Conservation (phyloP, 2,888 invertebrate genomes). For the Metalampra italica region DNA sequence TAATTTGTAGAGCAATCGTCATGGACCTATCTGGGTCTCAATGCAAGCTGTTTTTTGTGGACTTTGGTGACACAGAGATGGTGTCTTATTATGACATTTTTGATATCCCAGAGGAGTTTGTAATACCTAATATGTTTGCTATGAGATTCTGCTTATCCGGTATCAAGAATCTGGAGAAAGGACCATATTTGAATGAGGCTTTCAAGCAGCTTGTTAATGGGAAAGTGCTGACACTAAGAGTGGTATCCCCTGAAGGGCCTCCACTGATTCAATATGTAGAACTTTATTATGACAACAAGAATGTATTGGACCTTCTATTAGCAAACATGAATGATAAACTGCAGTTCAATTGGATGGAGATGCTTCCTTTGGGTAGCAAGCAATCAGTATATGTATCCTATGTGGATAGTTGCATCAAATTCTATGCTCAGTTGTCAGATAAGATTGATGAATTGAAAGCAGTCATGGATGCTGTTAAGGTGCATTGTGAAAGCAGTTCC, state of each 20-base stretch:
- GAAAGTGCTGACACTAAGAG: conserved; percentile 81
- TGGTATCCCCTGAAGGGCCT: conserved; percentile 83
- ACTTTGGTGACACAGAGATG: conserved; percentile 88
- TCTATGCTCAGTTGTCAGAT: conserved; percentile 84
- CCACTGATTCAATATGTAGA: conserved; percentile 87
- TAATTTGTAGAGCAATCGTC: conserved; percentile 87
- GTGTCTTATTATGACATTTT: conserved; percentile 84
- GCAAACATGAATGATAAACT: conserved; percentile 59
- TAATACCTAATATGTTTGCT: conserved; percentile 85
- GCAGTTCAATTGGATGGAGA: conserved; percentile 59
- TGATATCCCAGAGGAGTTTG: conserved; percentile 85
- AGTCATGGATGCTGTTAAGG: conserved; percentile 83
- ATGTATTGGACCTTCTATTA: conserved; percentile 78
- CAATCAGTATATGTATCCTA: conserved; percentile 80
- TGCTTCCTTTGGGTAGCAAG: conserved; percentile 48
- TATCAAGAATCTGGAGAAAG: conserved; percentile 80
- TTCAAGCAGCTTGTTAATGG: conserved; percentile 84
- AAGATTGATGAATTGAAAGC: conserved; percentile 79
- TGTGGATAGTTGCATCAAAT: conserved; percentile 84
- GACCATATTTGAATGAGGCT: conserved; percentile 81
- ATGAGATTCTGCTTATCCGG: conserved; percentile 86
- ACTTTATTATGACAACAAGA: conserved; percentile 79
- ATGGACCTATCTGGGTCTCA: conserved; percentile 84
- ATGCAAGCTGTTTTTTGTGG: conserved; percentile 88
- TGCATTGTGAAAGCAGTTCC: conserved; percentile 75